These are phyloP conservation scores for Orthonychiurus folsomi DNA, from an alignment of 2,888 invertebrate genomes.

Conservation along the genomic window DNA sequence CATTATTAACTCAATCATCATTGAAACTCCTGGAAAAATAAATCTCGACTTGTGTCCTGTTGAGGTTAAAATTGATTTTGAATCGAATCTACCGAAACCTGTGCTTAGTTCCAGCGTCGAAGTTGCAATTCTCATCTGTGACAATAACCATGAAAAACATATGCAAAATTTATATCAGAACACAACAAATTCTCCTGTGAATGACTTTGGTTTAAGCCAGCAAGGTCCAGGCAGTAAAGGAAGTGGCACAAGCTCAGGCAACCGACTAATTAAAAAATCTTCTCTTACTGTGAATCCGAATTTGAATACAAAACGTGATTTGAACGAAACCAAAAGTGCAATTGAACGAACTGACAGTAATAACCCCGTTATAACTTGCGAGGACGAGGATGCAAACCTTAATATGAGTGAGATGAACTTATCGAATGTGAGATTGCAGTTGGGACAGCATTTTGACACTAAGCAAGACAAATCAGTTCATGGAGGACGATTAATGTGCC, in stretches of 20 bases:
- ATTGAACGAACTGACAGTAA: constrained; percentile 28
- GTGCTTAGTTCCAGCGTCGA: constrained; percentile 30
- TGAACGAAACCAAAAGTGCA: constrained; percentile 8
- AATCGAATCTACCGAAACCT: constrained; percentile 33
- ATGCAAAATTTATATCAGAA: constrained; percentile 7
- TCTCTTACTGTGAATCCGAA: background rate
- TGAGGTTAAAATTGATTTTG: constrained; percentile 25
- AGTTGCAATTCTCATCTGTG: constrained; percentile 35
- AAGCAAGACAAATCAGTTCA: constrained; percentile 73
- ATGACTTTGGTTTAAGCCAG: background rate
- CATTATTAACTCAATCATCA: constrained; percentile 27
- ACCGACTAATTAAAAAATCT: background rate
- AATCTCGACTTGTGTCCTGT: constrained; percentile 32
- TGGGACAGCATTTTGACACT: constrained; percentile 63
- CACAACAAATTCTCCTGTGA: background rate
- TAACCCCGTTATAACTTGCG: constrained; percentile 42
- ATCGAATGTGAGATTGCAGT: constrained; percentile 49
- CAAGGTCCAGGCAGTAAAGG: constrained; percentile 51
- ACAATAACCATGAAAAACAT: constrained; percentile 26
- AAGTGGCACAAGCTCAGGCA: constrained; percentile 43
- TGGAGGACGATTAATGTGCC: constrained; percentile 64
- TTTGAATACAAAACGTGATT: background rate
- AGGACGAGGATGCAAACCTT: constrained; percentile 54
- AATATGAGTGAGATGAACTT: constrained; percentile 43
- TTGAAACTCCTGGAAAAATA: constrained; percentile 36